A percentile compares a stretch with the other conserved stretches of the same genome.
Evolutionary conservation across 2,797 vertebrate genomes (phyloP).

Genomic region (Halcyon badia): DNA sequence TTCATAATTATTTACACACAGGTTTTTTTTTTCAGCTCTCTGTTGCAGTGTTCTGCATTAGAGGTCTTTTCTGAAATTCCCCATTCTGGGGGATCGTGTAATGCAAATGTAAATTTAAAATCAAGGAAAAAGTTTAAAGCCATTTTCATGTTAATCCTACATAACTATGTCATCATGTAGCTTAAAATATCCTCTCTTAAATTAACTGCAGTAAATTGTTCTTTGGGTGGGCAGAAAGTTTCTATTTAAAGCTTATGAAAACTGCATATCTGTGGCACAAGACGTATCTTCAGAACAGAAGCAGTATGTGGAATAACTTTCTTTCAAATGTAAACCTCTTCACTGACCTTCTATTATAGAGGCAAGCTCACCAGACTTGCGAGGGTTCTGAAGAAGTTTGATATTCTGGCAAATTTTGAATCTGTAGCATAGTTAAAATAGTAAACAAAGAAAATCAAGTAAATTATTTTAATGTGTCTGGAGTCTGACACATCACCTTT

Average conservation of each 20-base stretch:
- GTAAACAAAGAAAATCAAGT: neutral
- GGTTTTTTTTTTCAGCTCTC: neutral
- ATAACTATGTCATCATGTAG: neutral
- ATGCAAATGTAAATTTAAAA: neutral
- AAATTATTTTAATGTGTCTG: neutral
- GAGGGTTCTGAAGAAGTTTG: neutral
- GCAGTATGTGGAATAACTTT: neutral
- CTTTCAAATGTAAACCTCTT: neutral
- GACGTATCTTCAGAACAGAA: neutral
- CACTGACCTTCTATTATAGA: neutral
- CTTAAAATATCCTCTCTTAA: slow-evolving; percentile 17
- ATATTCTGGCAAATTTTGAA: neutral
- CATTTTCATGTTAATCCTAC: neutral
- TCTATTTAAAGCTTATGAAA: slow-evolving; percentile 34
- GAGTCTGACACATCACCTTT: neutral
- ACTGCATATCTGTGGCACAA: neutral
- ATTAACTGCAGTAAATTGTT: slow-evolving; percentile 28
- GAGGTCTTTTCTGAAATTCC: neutral
- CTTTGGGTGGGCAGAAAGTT: neutral
- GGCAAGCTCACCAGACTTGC: neutral
- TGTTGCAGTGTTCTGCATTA: neutral
- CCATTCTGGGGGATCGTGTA: neutral
- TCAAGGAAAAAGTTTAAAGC: neutral
- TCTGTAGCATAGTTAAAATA: neutral
- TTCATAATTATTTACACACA: neutral